Evolutionary conservation across 2,797 vertebrate genomes (phyloP), one percentile per base, ranked within the genome.

Genomic region (Phataginus tricuspis): DNA sequence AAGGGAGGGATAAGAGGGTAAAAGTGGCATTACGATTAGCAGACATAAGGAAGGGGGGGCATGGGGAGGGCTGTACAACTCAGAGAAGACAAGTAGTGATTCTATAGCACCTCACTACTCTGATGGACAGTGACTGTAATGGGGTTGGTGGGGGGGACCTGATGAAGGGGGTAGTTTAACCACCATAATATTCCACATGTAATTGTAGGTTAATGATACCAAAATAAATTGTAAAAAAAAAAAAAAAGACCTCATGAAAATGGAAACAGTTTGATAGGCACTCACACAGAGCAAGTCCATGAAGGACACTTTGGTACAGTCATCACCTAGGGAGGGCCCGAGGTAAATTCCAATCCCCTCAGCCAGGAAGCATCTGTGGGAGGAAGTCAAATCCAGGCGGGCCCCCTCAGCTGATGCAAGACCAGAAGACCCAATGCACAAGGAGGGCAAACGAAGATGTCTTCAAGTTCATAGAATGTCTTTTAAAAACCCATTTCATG

Each of bases 181-280:
- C n/a, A n/a, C n/a, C n/a, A n/a, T n/a, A n/a, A n/a, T n/a, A n/a
- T n/a, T n/a, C n/a, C n/a, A n/a, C n/a, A n/a, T n/a, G n/a, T n/a
- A n/a, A n/a, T n/a, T n/a, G n/a, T n/a, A n/a, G n/a, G n/a, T n/a
- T n/a, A n/a, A n/a, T n/a, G n/a, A n/a, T n/a, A n/a, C n/a, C n/a
- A n/a, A n/a, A n/a, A n/a, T n/a, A n/a, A n/a, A n/a, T n/a, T n/a
- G n/a, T n/a, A n/a, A n/a, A n/a, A n/a, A n/a, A n/a, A n/a, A n/a
- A n/a, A n/a, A n/a, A n/a, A n/a, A n/a, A n/a, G n/a, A 71, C 66
- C 63, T 88, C 57, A 27, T 80, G 57, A 90, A 89, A 66, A 80
- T 31, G 53, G 63, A 93, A 95, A 78, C 13, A 61, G 27, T 69
- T 51, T 94, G 93, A 91, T 55, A 42, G 74, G 66, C n/a, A 45